These are phyloP conservation scores for Protodeltote pygarga DNA, from an alignment of 2,888 invertebrate genomes.

Conservation along the genomic window DNA sequence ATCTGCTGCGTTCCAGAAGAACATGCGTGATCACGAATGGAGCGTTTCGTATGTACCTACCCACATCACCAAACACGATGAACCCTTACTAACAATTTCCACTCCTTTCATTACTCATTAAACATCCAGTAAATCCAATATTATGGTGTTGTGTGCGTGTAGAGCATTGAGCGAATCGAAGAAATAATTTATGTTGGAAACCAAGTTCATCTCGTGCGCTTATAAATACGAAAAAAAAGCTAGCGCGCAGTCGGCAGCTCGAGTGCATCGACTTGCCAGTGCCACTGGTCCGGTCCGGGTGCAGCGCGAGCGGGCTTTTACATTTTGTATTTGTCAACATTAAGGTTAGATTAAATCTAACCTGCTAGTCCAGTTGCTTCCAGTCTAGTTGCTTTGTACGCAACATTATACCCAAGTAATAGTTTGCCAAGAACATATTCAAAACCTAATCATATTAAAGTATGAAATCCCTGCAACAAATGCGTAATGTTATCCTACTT, in stretches of 20 bases:
- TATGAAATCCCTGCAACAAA: too few species aligned
- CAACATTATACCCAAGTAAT: constrained; percentile 5
- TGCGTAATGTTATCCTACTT: not conserved
- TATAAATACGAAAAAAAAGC: constrained; percentile 59
- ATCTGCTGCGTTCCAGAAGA: constrained; percentile 87
- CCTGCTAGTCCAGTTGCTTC: constrained; percentile 12
- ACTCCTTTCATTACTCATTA: constrained; percentile 14
- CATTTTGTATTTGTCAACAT: constrained; percentile 46
- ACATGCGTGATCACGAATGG: constrained; percentile 86
- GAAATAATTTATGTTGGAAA: constrained; percentile 39
- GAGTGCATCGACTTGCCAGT: constrained; percentile 67
- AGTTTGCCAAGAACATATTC: constrained; percentile 22
- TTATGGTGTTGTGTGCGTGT: constrained; percentile 47
- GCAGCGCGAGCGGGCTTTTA: constrained; percentile 55
- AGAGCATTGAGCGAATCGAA: constrained; percentile 25
- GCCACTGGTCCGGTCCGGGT: constrained; percentile 58
- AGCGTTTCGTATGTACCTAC: constrained; percentile 85
- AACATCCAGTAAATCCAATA: constrained; percentile 20
- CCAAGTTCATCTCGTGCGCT: constrained; percentile 42
- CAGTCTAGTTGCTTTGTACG: constrained; percentile 8
- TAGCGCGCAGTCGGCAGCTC: constrained; percentile 48
- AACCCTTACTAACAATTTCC: constrained; percentile 61
- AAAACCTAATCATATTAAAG: not conserved
- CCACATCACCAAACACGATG: constrained; percentile 34
- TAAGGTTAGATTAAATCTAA: constrained; percentile 12